phyloP scores from a whole-genome alignment of 2,113 vertebrate genomes.

The Coptodon bakossiorum region DNA sequence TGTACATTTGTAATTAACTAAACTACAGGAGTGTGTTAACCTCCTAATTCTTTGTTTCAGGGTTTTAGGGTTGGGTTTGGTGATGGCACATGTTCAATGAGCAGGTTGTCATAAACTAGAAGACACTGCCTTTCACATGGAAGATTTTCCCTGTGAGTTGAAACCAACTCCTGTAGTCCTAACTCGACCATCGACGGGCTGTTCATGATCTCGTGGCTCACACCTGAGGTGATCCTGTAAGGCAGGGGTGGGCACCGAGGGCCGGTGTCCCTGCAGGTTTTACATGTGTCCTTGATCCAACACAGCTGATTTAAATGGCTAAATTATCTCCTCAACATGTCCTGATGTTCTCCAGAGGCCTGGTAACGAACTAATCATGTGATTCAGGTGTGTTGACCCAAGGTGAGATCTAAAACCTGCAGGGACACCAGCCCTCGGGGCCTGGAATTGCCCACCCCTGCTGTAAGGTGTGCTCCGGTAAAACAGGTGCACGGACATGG shows the following conservation, averaged over 20 bases:
- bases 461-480: neutral
- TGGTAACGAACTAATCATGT: no score
- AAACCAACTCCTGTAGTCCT: neutral
- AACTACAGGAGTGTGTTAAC: neutral
- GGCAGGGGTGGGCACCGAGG: no score
- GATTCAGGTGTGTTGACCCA: no score
- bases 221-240: rapidly evolving
- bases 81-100: neutral
- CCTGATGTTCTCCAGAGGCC: no score
- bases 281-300: no score
- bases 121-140: neutral
- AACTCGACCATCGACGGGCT: rapidly evolving
- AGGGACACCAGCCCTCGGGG: no score
- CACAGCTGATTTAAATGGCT: no score
- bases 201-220: neutral
- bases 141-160: rapidly evolving
- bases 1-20: neutral
- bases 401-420: no score
- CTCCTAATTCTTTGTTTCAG: neutral
- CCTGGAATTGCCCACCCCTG: no score
- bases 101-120: neutral
- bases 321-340: no score
- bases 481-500: neutral
- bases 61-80: neutral
- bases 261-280: no score